Evolutionary conservation across 2,113 vertebrate genomes (phyloP).

Genomic region (Promerops cafer): DNA sequence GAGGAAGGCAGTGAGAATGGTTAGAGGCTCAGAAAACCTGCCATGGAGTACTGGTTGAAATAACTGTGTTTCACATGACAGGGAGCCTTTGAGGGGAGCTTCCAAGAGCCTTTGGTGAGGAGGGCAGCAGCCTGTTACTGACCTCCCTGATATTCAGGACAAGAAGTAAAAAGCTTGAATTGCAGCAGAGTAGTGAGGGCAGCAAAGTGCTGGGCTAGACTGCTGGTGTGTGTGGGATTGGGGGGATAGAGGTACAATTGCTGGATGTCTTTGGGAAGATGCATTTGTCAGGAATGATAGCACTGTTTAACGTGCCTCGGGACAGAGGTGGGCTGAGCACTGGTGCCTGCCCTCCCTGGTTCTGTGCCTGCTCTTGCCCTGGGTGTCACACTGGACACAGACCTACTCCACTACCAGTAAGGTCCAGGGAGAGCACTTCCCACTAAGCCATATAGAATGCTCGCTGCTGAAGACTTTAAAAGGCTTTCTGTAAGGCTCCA

Average conservation of each 20-base stretch:
- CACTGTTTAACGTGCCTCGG: background rate
- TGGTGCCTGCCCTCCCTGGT: background rate
- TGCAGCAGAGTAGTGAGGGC: background rate
- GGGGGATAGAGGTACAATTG: background rate
- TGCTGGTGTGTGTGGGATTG: background rate
- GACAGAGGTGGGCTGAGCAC: background rate
- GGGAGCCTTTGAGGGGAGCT: background rate
- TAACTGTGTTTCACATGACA: background rate
- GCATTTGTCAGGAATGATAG: background rate
- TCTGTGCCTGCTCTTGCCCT: background rate
- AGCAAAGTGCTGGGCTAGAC: background rate
- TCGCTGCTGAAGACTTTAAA: background rate
- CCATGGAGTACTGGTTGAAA: background rate
- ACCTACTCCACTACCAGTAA: background rate
- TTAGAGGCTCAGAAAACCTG: background rate
- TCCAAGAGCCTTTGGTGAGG: background rate
- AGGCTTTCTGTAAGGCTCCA: background rate
- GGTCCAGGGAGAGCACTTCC: background rate
- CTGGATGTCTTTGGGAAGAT: background rate
- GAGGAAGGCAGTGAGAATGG: background rate
- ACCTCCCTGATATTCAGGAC: background rate
- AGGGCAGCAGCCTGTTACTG: background rate
- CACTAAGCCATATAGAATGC: background rate
- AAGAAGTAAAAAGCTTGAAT: background rate
- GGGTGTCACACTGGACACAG: background rate